Evolutionary conservation across 2,797 vertebrate genomes (phyloP), one percentile per base, ranked within the genome.

Genomic region (Rallus crepitans): DNA sequence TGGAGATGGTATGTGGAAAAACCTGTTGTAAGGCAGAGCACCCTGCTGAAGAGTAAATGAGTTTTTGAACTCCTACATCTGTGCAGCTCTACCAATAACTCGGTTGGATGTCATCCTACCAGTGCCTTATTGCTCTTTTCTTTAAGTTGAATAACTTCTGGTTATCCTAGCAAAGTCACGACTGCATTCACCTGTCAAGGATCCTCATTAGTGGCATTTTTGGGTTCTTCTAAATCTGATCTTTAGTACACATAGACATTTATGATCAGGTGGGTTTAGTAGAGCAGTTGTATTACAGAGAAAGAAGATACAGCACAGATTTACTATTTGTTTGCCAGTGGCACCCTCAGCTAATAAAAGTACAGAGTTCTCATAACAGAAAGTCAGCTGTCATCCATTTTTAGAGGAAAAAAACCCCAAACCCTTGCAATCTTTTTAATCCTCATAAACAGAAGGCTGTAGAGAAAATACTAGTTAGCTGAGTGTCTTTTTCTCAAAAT

Each of bases 371-470:
- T 70, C n/a, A 11, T 60, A 84, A 61, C 19, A 75, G 48, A 28
- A 91, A 85, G 66, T 87, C 84, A 94, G 11, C 52, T 94, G 73
- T 78, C 71, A 90, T 72, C 45, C 20, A 57, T 66, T 79, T 93
- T 61, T 70, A 61, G 33, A 63, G 25, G 25, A 31, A 61, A 82
- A 82, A 70, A 87, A 61, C 1, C 2, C 6, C 47, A 82, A 85
- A 47, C 6, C 7, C 15, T 73, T 75, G 20, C n/a, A 80, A 24
- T 75, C 11, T 71, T 81, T 90, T 63, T 21, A 81, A 87, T 89
- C 27, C 15, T 73, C 27, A 33, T 71, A 45, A 93, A 63, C 35
- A 28, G 15, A 90, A 84, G 33, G 35, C 71, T 69, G 48, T 60
- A 65, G 56, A 86, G 61, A 90, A 84, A 92, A 79, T 73, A 63